Evolutionary conservation across 2,113 vertebrate genomes (phyloP), one percentile per base, ranked within the genome.

Genomic region (Cariama cristata): DNA sequence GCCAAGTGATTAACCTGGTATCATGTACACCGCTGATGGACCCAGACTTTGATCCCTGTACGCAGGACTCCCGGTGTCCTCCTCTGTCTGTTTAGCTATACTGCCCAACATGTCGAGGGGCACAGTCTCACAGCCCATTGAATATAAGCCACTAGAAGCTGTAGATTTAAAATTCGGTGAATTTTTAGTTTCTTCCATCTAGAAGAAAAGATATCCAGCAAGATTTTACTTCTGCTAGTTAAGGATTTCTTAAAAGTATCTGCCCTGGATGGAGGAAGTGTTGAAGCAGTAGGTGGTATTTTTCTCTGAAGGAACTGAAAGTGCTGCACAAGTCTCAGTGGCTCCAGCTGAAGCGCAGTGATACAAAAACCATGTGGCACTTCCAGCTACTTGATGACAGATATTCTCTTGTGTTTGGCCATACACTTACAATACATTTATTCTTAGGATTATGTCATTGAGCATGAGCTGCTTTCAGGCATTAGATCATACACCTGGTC

Each of bases 361-460:
- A 97, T 94, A 91, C 73, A 91, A 95, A 96, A 95, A 89, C 49
- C 94, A 96, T 75, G 95, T 81, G 91, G 94, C 94, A 93, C 60
- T 92, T 92, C 76, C 53, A 97, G 80, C 35, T 91, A 87, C 88
- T 87, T 82, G 93, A 92, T 96, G 95, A 97, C 89, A 95, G 91
- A 94, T 96, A 95, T 42, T 96, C 96, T 96, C 91, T 96, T 96
- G 94, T 94, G 91, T 85, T 97, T 96, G 94, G 89, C 80, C 53
- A 75, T 81, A 87, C 49, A 84, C 69, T 96, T 91, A 94, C 73
- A 96, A 97, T 92, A 81, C 92, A 87, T 91, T 95, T 97, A 97
- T 97, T 96, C 88, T 95, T 87, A 86, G 91, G 91, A 97, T 97
- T 97, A 97, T 96, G 95, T 97, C 89, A 97, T 45, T 89, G 91